Evolutionary conservation across 2,797 vertebrate species (phyloP), one percentile per base, ranked within the genome.

Genomic region (Lithobates pipiens): DNA sequence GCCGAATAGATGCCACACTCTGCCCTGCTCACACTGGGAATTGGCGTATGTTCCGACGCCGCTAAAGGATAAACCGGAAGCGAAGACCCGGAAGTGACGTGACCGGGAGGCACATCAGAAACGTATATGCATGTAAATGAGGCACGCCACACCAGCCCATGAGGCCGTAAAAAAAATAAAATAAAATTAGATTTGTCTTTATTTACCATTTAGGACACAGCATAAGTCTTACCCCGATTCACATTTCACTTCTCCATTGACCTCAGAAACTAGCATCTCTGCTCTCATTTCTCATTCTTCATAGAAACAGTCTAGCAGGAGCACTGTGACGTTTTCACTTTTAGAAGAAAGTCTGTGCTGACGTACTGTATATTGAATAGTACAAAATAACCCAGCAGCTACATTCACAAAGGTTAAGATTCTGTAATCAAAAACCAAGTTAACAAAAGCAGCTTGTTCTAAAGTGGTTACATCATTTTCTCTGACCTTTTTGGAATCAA

Each of bases 361-460:
- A n/a, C 71, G n/a, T 27, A 32, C 32, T 3, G 32, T 32, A 36
- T 36, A 39, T 50, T 13, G 67, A 32, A 50, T 15, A 80, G 46
- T n/a, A 54, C 77, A 72, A 72, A 42, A 23, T 71, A 21, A 34
- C 34, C 32, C 46, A 80, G 70, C 69, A 57, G 44, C 42, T n/a
- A 27, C 23, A 44, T n/a, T 23, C 10, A 34, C 34, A 82, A 74
- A 74, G 42, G 42, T 44, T 74, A 74, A 74, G 39, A 74, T 23
- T 46, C 42, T 61, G 70, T 61, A 82, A 18, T 3, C n/a, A 61
- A 27, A 27, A 57, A 39, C 46, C 32, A 42, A 81, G 32, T 23
- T 34, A 82, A 82, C 80, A 82, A 82, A 73, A 82, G 80, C n/a
- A 65, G 54, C 70, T 74, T 82, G 80, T 82, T 82, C 80, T 82